Base-by-base conservation (phyloP, 2,888 invertebrate species). In the Dromius quadrimaculatus region DNA sequence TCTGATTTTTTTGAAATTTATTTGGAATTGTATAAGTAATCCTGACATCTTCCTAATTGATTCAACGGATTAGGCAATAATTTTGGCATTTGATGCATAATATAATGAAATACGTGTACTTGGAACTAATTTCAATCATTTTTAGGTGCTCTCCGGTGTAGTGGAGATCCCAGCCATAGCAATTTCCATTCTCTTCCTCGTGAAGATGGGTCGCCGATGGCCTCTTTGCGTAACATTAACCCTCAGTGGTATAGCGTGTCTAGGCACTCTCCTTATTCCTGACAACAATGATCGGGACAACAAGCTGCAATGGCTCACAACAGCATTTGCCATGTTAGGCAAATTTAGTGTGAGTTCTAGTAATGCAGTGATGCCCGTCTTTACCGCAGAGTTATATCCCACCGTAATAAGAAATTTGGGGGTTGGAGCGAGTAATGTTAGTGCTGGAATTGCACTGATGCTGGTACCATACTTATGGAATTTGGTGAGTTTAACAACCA, bases 131-230 rank as follows among this genome's bases (percentile, higher is more conserved):
- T n/a, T n/a, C 34, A 8, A 8, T 23, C 22, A 20, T n/a, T 76
- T 78, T 45, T 72, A 87, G 87, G 84, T 85, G 74, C 84, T 91
- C 77, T 86, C 89, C 75, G 92, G 92, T 59, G 85, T 89, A 41
- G 92, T 93, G 13, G 93, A 93, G 83, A 85, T 93, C 68, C 93
- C 93, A 34, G 91, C 92, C 15, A 89, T 92, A 75, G 90, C 89
- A 0, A 83, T 91, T 66, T 92, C 92, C 76, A 92, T 92, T 76
- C 86, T 90, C 11, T 88, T 92, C 74, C 85, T 93, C n/a, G 82
- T 91, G 74, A 90, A 89, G 79, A 87, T 90, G 74, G 92, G 92
- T 9, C 86, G 92, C 74, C 85, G 91, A 75, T 87, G 90, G 83
- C 90, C 92, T 0, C 86, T 92, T 73, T 89, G 90, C 75, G 84